Evolutionary conservation across 2,888 invertebrate species (phyloP), one percentile per base, ranked within the genome.

Genomic region (Dryadula phaetusa): DNA sequence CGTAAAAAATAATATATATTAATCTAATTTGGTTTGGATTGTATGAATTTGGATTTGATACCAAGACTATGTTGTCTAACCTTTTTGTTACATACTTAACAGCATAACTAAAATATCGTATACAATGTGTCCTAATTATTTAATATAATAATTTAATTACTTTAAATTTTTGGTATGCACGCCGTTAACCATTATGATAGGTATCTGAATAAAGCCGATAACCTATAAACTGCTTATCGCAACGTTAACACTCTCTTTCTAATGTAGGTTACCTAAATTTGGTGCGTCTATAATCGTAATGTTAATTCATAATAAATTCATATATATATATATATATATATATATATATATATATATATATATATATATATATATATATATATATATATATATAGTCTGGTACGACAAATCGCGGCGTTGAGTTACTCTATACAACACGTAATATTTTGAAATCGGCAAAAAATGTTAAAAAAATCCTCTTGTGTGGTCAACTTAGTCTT

Each of bases 241-340:
- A 73, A 69, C 75, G 79, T 83, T 79, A 79, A 82, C 81, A 84
- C 86, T 84, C 83, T 86, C 88, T 87, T 81, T 82, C 86, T 85
- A 84, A 84, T 84, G 82, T 84, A 79, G 82, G 81, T 87, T 79
- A 84, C 90, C 90, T 81, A 86, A 86, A 83, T 89, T 79, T 71
- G 70, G 63, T 42, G 58, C 49, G 66, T 10, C 44, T 60, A 20
- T 64, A 68, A 69, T 67, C 69, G 64, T 56, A 52, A 53, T 63
- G 56, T 66, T 68, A 47, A 34, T 58, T 56, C 37, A 20, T 56
- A n/a, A 37, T 20, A 37, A 37, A 37, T n/a, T 37, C 20, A 37
- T 12, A 16, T n/a, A 20, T 0, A 46, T 46, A 46, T 8, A 10
- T 8, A n/a, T n/a, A n/a, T n/a, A 18, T 53, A 32, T 66, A 56